Evolutionary conservation across 2,113 vertebrate species (phyloP).

Genomic region (Megaceryle torquata): DNA sequence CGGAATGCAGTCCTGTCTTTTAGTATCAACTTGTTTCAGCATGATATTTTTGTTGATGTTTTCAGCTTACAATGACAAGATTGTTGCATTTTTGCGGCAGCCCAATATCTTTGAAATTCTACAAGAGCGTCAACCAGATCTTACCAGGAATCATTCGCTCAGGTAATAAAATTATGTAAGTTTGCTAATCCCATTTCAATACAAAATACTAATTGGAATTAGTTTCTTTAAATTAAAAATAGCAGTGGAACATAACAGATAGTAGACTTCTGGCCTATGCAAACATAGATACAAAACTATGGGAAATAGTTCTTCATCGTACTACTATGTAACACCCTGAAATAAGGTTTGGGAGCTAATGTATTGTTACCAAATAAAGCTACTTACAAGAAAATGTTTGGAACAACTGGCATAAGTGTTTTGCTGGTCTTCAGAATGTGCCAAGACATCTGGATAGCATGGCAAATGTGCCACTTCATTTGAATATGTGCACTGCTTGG

Average conservation of each 20-base stretch:
- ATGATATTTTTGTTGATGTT: background rate
- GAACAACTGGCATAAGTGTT: background rate
- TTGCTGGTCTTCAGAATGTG: background rate
- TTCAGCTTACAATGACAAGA: slow-evolving; percentile 98
- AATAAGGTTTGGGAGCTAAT: background rate
- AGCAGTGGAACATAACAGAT: background rate
- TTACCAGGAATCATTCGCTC: slow-evolving; percentile 94
- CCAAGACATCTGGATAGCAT: background rate
- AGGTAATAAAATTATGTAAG: slow-evolving; percentile 73
- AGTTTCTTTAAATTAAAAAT: background rate
- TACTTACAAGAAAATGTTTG: background rate
- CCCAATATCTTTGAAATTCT: slow-evolving; percentile 97
- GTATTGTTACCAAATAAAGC: background rate
- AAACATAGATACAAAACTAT: background rate
- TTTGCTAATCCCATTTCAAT: background rate
- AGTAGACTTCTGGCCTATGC: background rate
- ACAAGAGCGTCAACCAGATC: slow-evolving; percentile 95
- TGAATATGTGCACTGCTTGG: background rate
- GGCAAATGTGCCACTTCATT: background rate
- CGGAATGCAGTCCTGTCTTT: background rate
- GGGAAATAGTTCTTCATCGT: background rate
- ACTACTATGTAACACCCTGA: background rate
- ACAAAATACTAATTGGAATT: background rate
- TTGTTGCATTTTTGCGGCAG: slow-evolving; percentile 96
- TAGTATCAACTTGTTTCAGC: background rate